Percentiles rank a stretch among this genome's conserved stretches.
Evolutionary conservation across 1,140 invertebrate genomes (phyloP).

Genomic region (Megathymus violae): DNA sequence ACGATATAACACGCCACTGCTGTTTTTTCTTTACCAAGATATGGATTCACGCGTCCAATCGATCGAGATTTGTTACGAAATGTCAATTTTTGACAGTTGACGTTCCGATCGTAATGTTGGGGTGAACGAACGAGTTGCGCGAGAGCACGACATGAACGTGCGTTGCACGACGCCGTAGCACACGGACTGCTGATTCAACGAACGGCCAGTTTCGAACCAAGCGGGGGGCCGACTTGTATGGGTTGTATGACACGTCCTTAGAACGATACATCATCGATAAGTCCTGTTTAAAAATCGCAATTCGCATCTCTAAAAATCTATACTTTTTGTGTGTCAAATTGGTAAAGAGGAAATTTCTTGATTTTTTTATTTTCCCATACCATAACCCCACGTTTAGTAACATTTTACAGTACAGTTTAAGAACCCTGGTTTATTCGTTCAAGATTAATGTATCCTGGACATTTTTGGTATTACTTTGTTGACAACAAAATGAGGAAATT

Average conservation of each 20-base stretch:
- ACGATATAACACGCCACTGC: constrained; percentile 43
- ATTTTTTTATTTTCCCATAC: constrained; percentile 41
- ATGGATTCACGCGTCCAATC: constrained; percentile 46
- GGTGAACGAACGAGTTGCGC: constrained; percentile 68
- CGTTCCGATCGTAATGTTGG: constrained; percentile 61
- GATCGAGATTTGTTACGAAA: constrained; percentile 59
- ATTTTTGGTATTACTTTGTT: constrained; percentile 39
- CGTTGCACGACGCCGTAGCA: constrained; percentile 56
- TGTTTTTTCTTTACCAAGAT: constrained; percentile 40
- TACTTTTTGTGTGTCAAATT: too few relatives aligned
- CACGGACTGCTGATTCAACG: constrained; percentile 41
- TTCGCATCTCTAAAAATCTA: constrained; percentile 52
- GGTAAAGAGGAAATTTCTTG: constrained; percentile 41
- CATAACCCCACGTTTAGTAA: constrained; percentile 40
- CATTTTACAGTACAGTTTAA: constrained; percentile 44
- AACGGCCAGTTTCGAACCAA: constrained; percentile 36
- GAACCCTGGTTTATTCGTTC: constrained; percentile 30
- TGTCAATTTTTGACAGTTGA: constrained; percentile 75
- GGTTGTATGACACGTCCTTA: constrained; percentile 55
- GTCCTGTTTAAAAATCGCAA: constrained; percentile 59
- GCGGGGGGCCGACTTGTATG: constrained; percentile 61
- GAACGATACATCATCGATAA: constrained; percentile 71
- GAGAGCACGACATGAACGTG: constrained; percentile 53
- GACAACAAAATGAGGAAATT: constrained; percentile 23
- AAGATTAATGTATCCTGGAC: constrained; percentile 42